These are phyloP conservation scores for Pangasianodon hypophthalmus DNA, from an alignment of 2,113 vertebrate genomes.

Conservation along the genomic window DNA sequence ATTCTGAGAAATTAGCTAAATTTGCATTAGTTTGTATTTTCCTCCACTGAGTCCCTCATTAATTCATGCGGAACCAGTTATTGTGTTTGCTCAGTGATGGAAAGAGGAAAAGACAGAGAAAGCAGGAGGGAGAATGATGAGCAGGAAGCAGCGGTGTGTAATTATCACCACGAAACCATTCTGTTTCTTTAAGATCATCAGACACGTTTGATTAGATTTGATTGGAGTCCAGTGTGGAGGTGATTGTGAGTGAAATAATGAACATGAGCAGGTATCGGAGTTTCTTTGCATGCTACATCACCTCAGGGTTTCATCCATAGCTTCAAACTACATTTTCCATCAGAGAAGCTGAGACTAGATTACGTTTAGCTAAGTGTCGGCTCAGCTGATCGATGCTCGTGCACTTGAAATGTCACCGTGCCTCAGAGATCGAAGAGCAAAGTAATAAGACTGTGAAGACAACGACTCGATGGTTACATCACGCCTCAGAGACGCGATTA, in stretches of 20 bases:
- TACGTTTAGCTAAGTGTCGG: not conserved
- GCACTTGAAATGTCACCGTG: not conserved
- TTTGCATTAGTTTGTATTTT: not conserved
- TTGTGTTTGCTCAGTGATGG: conserved; percentile 30
- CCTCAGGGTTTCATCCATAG: not conserved
- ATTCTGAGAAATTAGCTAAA: not conserved
- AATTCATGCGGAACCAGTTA: not conserved
- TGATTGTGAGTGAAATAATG: not conserved
- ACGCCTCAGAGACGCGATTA: not conserved
- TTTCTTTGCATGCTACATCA: not conserved
- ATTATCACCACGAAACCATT: conserved; percentile 41
- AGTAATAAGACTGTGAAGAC: not conserved
- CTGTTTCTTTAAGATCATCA: not conserved
- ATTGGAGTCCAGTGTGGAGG: not conserved
- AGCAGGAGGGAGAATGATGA: conserved; percentile 18
- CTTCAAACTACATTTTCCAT: not conserved
- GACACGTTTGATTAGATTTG: not conserved
- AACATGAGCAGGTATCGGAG: not conserved
- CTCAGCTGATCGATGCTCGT: not conserved
- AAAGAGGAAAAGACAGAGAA: conserved; percentile 25
- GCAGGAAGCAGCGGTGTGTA: conserved; percentile 14
- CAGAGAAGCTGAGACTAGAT: not conserved
- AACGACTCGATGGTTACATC: not conserved
- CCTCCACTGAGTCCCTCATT: not conserved
- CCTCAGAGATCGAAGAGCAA: not conserved